These are phyloP conservation scores for Antigone vipio DNA, from an alignment of 2,113 vertebrate genomes.

Conservation along the genomic window DNA sequence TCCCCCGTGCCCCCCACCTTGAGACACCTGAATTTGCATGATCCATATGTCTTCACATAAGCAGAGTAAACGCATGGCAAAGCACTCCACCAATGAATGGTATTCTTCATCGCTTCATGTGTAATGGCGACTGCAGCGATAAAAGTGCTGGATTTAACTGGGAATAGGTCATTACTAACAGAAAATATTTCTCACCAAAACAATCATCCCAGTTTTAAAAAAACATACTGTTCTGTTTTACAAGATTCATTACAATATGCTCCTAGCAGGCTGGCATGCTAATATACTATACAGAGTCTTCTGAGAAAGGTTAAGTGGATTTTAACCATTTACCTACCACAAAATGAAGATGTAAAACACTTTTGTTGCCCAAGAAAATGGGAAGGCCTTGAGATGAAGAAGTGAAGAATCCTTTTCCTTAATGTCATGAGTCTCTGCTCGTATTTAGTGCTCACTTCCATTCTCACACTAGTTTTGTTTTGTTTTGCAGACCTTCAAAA, in stretches of 20 bases:
- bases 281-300: not conserved
- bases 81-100: not conserved
- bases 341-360: not conserved
- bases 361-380: not conserved
- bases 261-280: not conserved
- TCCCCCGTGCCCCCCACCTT: not conserved
- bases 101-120: not conserved
- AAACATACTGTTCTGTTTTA: not conserved
- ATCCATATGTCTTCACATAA: not conserved
- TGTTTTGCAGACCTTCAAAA: not conserved
- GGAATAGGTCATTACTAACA: not conserved
- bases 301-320: not conserved
- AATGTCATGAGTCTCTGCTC: not conserved
- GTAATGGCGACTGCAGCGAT: not conserved
- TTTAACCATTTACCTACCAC: not conserved
- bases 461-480: not conserved
- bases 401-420: not conserved
- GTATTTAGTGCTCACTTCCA: not conserved
- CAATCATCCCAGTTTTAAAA: not conserved
- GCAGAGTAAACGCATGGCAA: not conserved
- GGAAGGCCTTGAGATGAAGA: not conserved
- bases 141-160: not conserved
- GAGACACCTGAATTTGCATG: not conserved
- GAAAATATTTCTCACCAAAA: not conserved
- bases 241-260: not conserved